Conservation (phyloP, 2,113 vertebrate species). For the Crotalus horridus region DNA sequence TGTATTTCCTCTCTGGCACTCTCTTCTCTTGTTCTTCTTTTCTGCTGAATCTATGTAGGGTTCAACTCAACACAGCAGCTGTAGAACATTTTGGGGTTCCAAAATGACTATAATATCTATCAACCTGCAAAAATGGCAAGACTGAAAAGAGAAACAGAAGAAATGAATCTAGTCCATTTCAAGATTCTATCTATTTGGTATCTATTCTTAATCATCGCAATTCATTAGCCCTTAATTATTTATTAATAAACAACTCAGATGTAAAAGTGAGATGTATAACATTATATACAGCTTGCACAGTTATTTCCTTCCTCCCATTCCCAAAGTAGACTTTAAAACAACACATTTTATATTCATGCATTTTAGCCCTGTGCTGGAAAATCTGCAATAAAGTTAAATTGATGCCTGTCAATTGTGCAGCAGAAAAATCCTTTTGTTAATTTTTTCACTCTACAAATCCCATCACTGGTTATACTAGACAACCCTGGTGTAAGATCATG, state of each 20-base stretch:
- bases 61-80: not conserved
- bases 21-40: not conserved
- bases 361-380: not conserved
- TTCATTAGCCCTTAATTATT: not conserved
- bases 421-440: not conserved
- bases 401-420: not conserved
- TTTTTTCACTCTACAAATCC: not conserved
- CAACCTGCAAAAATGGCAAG: not conserved
- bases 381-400: not conserved
- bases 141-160: not conserved
- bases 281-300: not conserved
- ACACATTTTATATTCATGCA: not conserved
- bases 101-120: not conserved
- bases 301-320: not conserved
- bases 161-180: not conserved
- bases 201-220: not conserved
- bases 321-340: not conserved
- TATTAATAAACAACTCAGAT: not conserved
- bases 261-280: not conserved
- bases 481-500: not conserved
- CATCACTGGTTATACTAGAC: not conserved
- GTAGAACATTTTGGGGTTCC: not conserved
- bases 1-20: not conserved
- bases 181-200: not conserved
- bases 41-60: not conserved